These are phyloP conservation scores for Albula glossodonta DNA, from an alignment of 2,113 vertebrate genomes.

Conservation along the genomic window DNA sequence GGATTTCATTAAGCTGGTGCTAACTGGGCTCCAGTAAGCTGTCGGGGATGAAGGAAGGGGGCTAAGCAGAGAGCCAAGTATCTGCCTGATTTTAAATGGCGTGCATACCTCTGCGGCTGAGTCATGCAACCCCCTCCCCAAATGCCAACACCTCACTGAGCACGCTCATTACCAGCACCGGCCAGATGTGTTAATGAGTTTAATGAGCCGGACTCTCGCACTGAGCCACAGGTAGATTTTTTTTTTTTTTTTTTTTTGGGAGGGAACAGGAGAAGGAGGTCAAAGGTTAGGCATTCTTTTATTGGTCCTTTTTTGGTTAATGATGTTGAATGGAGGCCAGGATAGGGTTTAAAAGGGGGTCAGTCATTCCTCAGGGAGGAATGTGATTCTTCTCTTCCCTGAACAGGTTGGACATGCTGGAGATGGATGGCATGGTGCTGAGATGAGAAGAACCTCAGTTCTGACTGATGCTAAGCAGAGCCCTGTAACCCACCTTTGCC, in stretches of 20 bases:
- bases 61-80: conserved; percentile 39
- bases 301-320: not conserved
- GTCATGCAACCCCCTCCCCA: conserved; percentile 46
- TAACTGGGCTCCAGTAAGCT: conserved; percentile 46
- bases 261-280: conserved; percentile 20
- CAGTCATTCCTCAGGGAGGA: not conserved
- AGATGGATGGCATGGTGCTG: not conserved
- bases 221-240: not conserved
- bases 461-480: not conserved
- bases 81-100: conserved; percentile 58
- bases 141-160: not conserved
- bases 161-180: not conserved
- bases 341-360: not conserved
- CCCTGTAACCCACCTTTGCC: not conserved
- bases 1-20: conserved; percentile 48
- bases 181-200: conserved; percentile 16
- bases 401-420: not conserved
- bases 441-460: not conserved
- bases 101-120: conserved; percentile 61
- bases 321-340: conserved; percentile 2
- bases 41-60: conserved; percentile 26
- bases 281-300: not conserved
- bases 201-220: conserved; percentile 16
- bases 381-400: not conserved
- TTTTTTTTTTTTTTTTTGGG: no score